Evolutionary conservation across 2,113 vertebrate species (phyloP).

Genomic region (Periophthalmus modestus): DNA sequence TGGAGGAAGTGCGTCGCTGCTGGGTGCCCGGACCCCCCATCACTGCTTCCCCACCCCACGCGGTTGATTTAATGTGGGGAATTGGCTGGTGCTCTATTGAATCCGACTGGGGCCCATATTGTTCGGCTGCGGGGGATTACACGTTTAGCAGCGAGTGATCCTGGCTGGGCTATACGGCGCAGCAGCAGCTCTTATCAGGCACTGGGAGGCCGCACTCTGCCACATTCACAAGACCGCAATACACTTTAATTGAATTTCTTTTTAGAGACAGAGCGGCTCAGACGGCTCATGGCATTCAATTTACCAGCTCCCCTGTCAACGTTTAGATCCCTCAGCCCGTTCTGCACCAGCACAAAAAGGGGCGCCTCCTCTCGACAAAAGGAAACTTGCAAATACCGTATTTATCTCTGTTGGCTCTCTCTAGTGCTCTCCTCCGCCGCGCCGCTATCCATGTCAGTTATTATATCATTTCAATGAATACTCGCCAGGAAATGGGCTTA

Average conservation of each 20-base stretch:
- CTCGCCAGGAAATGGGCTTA: conserved; percentile 78
- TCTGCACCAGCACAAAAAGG: conserved; percentile 77
- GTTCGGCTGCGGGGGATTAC: conserved; percentile 93
- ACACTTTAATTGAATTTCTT: conserved; percentile 99
- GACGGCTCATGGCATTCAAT: conserved; percentile 95
- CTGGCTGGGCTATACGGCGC: conserved; percentile 76
- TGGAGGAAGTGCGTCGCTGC: conserved; percentile 80
- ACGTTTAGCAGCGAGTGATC: conserved; percentile 92
- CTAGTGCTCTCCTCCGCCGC: conserved; percentile 53
- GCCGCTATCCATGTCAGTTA: conserved; percentile 77
- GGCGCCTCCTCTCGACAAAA: conserved; percentile 78
- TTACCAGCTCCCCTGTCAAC: conserved; percentile 84
- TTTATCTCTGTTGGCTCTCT: conserved; percentile 79
- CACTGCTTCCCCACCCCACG: conserved; percentile 18
- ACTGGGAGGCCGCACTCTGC: conserved; percentile 86
- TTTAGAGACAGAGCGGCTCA: conserved; percentile 96
- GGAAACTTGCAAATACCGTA: conserved; percentile 88
- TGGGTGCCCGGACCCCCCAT: conserved; percentile 58
- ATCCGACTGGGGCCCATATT: conserved; percentile 80
- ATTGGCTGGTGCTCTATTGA: conserved; percentile 96
- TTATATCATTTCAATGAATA: conserved; percentile 85
- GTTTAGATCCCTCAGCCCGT: conserved; percentile 87
- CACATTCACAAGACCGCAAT: conserved; percentile 99
- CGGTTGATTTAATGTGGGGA: conserved; percentile 95
- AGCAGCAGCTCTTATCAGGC: conserved; percentile 89